Conservation (phyloP, 2,888 invertebrate species). For the Priapulus caudatus region DNA sequence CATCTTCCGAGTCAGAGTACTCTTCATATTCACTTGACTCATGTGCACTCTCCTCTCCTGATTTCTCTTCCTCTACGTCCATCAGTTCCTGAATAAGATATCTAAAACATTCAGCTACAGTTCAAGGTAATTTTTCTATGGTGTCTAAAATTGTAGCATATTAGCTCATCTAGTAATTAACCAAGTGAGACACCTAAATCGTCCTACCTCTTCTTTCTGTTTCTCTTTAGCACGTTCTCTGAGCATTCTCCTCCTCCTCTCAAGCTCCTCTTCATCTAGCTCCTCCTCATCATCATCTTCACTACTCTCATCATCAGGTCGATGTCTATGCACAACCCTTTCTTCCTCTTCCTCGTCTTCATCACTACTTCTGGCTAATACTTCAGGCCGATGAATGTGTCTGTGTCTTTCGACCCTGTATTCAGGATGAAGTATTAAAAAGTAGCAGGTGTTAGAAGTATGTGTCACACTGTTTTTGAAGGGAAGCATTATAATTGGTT, state of each 20-base stretch:
- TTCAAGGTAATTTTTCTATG: neutral
- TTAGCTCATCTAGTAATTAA: too few species aligned
- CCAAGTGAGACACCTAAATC: too few species aligned
- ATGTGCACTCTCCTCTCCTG: slow-evolving; percentile 24
- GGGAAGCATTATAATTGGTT: too few species aligned
- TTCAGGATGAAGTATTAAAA: too few species aligned
- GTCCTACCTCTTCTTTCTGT: slow-evolving; percentile 37
- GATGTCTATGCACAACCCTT: slow-evolving; percentile 24
- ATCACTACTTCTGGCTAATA: slow-evolving; percentile 37
- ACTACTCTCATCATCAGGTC: slow-evolving; percentile 8
- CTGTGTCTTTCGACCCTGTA: slow-evolving; percentile 31
- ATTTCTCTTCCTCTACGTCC: slow-evolving; percentile 30
- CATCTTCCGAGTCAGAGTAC: slow-evolving; percentile 41
- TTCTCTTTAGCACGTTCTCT: slow-evolving; percentile 43
- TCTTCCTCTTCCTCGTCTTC: slow-evolving; percentile 22
- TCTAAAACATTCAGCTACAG: neutral
- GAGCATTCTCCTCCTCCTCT: slow-evolving; percentile 58
- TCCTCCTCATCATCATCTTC: slow-evolving; percentile 29
- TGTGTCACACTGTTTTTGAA: too few species aligned
- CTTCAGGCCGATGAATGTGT: slow-evolving; percentile 56
- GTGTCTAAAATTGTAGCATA: too few species aligned
- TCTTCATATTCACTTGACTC: slow-evolving; percentile 38
- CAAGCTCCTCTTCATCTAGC: slow-evolving; percentile 40
- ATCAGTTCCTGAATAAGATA: slow-evolving; percentile 8
- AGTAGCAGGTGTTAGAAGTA: too few species aligned